Conservation (phyloP, 2,888 invertebrate genomes). For the Abrostola tripartita region DNA sequence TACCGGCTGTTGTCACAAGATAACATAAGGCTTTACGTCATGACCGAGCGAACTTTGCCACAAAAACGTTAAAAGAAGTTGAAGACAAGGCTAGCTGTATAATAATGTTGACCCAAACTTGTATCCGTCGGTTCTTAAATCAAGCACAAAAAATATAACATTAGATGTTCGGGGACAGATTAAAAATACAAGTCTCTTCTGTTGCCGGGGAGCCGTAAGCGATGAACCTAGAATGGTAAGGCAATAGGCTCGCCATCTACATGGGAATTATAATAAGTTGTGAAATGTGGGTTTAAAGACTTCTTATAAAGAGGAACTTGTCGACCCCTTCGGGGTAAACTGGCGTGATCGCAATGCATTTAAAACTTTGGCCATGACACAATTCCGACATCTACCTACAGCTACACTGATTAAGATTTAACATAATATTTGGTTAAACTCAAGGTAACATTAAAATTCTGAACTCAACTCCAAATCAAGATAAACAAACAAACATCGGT, state of each 20-base stretch:
- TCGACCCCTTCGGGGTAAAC: no score
- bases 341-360: no score
- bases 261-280: no score
- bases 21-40: conserved; percentile 48
- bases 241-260: no score
- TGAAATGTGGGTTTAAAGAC: no score
- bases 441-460: conserved; percentile 5
- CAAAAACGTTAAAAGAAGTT: conserved; percentile 51
- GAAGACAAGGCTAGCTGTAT: conserved; percentile 46
- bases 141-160: conserved; percentile 13
- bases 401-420: no score
- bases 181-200: no score
- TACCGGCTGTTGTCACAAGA: conserved; percentile 48
- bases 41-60: conserved; percentile 44
- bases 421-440: background rate
- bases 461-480: conserved; percentile 20
- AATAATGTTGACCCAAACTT: conserved; percentile 51
- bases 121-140: conserved; percentile 35
- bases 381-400: background rate
- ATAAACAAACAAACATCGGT: conserved; percentile 16
- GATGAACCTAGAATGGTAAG: no score
- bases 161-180: background rate
- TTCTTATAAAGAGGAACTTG: no score
- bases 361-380: no score
- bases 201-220: no score